phyloP scores from a whole-genome alignment of 2,797 vertebrate genomes.

The Chelmon rostratus region DNA sequence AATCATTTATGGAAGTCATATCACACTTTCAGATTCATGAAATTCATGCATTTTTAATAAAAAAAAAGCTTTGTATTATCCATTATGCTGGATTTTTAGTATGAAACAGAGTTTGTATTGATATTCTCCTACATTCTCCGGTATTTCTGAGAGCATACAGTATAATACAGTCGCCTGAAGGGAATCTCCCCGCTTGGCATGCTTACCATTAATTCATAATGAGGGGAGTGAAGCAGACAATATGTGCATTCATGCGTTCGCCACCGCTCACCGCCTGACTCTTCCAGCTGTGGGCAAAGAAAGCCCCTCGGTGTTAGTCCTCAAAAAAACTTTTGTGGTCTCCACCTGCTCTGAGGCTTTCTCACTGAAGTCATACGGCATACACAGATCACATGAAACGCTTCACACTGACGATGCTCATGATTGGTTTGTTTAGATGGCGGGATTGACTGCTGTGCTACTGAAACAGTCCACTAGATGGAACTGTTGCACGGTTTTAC shows the following conservation, averaged over 20 bases:
- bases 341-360: neutral
- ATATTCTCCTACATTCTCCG: neutral
- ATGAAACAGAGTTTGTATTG: neutral
- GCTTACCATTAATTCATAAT: slow-evolving; percentile 55
- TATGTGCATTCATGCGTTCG: slow-evolving; percentile 61
- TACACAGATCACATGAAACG: neutral
- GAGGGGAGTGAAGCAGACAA: slow-evolving; percentile 64
- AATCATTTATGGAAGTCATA: neutral
- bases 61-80: neutral
- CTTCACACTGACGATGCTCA: neutral
- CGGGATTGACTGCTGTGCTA: slow-evolving; percentile 1
- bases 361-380: neutral
- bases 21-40: neutral
- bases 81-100: neutral
- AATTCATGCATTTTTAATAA: neutral
- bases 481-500: slow-evolving; percentile 50
- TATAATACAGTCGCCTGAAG: slow-evolving; percentile 29
- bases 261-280: neutral
- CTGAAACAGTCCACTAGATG: slow-evolving; percentile 68
- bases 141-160: slow-evolving; percentile 36
- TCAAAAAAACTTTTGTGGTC: neutral
- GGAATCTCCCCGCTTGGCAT: slow-evolving; percentile 28
- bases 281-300: slow-evolving; percentile 33
- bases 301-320: neutral
- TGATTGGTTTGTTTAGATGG: neutral